Evolutionary conservation across 2,888 invertebrate genomes (phyloP).

Genomic region (Leptura quadrifasciata): DNA sequence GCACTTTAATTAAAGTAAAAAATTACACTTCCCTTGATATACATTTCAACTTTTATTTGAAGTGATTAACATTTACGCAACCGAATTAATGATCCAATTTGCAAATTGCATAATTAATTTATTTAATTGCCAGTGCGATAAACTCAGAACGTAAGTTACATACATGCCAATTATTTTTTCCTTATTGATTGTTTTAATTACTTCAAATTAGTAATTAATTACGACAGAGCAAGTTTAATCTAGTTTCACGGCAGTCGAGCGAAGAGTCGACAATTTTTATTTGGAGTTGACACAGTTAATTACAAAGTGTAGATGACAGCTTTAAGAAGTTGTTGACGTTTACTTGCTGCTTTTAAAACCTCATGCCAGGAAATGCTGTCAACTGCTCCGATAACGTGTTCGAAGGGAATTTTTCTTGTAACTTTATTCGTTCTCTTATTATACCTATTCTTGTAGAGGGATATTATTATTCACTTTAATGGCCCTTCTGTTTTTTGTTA

Average conservation of each 20-base stretch:
- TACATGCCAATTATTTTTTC: constrained; percentile 27
- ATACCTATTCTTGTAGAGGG: constrained; percentile 21
- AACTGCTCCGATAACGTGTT: constrained; percentile 59
- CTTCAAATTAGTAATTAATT: constrained; percentile 18
- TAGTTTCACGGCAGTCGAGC: constrained; percentile 6
- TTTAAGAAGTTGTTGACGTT: constrained; percentile 64
- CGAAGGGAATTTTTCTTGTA: constrained; percentile 44
- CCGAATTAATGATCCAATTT: constrained; percentile 40
- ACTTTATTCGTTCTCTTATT: constrained; percentile 47
- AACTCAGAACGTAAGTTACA: constrained; percentile 18
- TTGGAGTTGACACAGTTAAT: constrained; percentile 58
- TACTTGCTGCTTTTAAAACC: constrained; percentile 57
- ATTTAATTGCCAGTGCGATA: constrained; percentile 33
- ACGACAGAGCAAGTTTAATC: background rate
- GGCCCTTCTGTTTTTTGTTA: constrained; percentile 20
- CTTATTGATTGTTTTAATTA: constrained; percentile 35
- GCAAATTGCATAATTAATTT: constrained; percentile 32
- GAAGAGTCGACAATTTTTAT: constrained; percentile 46
- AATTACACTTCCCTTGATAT: constrained; percentile 42
- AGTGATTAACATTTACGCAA: constrained; percentile 34
- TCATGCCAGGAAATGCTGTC: constrained; percentile 62
- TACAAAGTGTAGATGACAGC: constrained; percentile 63
- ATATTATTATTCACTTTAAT: constrained; percentile 31
- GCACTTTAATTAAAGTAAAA: constrained; percentile 33
- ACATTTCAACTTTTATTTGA: constrained; percentile 26